Evolutionary conservation across 1,140 invertebrate genomes (phyloP), one percentile per base, ranked within the genome.

Genomic region (Leguminivora glycinivorella): DNA sequence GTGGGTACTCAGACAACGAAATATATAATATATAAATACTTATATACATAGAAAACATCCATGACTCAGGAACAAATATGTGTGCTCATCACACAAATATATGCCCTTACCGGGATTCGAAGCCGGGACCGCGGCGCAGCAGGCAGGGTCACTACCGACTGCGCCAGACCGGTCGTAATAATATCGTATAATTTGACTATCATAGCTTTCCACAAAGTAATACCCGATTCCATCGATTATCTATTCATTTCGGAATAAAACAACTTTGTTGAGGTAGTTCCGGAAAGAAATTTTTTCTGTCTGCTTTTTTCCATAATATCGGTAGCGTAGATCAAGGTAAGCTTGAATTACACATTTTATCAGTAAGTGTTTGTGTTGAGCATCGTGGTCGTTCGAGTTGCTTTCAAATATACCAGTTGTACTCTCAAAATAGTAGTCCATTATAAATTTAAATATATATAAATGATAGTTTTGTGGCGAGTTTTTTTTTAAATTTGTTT

Each of bases 211-310:
- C n/a, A n/a, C n/a, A n/a, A n/a, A n/a, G n/a, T n/a, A n/a, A n/a
- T n/a, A n/a, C n/a, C n/a, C n/a, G n/a, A n/a, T n/a, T n/a, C n/a
- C n/a, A n/a, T n/a, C n/a, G n/a, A n/a, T n/a, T n/a, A n/a, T n/a
- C n/a, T 67, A 67, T 17, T 67, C 26, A 67, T 67, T 67, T 4
- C 63, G 4, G 26, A 67, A 67, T 6, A 67, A 38, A 14, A 66
- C 26, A 1, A 66, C 4, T 29, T 66, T 66, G 17, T 66, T 66
- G 14, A 66, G 31, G 31, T 67, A 67, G 26, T 34, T 38, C 5
- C 63, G 6, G 29, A n/a, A 38, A 38, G 63, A 67, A 4, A 67
- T 1, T 38, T 38, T 67, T 17, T 14, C 26, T 1, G 29, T 31
- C 2, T 2, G 1, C 10, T 67, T 67, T 17, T 67, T 67, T 31